phyloP scores from a whole-genome alignment of 2,797 vertebrate genomes.

The Enteromius thamalakanensis region DNA sequence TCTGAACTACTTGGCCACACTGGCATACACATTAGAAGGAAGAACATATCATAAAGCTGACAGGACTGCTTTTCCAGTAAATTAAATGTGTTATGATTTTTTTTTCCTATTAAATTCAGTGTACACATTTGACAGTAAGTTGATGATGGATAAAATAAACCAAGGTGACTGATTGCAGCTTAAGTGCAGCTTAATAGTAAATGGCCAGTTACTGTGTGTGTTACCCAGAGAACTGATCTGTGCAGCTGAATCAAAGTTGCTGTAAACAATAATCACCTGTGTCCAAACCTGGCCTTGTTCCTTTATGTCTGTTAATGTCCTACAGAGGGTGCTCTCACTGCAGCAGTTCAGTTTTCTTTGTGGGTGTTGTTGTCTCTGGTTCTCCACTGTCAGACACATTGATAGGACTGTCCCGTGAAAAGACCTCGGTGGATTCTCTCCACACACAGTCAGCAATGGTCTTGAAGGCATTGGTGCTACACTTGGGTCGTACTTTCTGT shows the following conservation, averaged over 20 bases:
- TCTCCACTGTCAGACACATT: conserved; percentile 92
- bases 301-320: conserved; percentile 36
- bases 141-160: conserved; percentile 3
- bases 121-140: conserved; percentile 6
- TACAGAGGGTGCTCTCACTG: conserved; percentile 80
- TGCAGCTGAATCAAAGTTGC: conserved; percentile 83
- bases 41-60: conserved; percentile 64
- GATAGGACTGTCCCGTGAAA: conserved; percentile 97
- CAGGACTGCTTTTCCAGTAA: conserved; percentile 70
- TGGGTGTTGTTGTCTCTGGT: conserved; percentile 90
- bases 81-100: conserved; percentile 56
- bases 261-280: conserved; percentile 85
- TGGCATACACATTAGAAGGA: conserved; percentile 56
- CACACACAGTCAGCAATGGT: conserved; percentile 91
- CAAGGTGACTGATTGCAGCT: conserved; percentile 61
- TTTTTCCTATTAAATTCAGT: not conserved
- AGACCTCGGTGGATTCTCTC: conserved; percentile 98
- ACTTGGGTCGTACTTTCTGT: conserved; percentile 92
- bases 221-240: conserved; percentile 78
- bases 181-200: conserved; percentile 73
- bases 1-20: conserved; percentile 48
- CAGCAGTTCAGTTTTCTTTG: conserved; percentile 92
- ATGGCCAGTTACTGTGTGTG: conserved; percentile 70
- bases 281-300: conserved; percentile 64
- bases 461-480: conserved; percentile 90